Evolutionary conservation across 2,797 vertebrate genomes (phyloP), one percentile per base, ranked within the genome.

Genomic region (Iguana delicatissima): DNA sequence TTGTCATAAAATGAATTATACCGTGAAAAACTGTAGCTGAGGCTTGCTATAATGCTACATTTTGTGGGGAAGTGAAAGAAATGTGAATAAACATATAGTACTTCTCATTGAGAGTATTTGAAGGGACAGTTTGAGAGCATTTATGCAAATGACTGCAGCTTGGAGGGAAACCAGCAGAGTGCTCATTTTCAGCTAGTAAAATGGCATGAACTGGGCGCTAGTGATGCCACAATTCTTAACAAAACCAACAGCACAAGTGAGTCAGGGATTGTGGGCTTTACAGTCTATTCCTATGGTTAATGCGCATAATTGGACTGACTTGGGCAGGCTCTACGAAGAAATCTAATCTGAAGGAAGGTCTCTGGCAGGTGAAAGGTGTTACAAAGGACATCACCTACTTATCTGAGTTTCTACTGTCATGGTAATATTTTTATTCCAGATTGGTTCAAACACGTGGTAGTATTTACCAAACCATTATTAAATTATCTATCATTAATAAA

Each of bases 281-380:
- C 42, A 46, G 42, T 46, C 42, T 84, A 69, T 79, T 57, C 67
- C 26, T 73, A 24, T 62, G 59, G 67, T 74, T 81, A 55, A 81
- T 62, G 24, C 50, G 22, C 13, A 50, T 86, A 91, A 91, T 91
- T 86, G 50, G 72, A 87, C 82, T 87, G 76, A 85, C 35, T n/a
- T 80, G 38, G n/a, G 50, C 69, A 35, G 38, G 14, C 74, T 85
- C 69, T 57, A n/a, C n/a, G 52, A 67, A 2, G 29, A 69, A 91
- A 91, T 84, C 72, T 79, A 87, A 83, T 91, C 87, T 91, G 80
- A 77, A 77, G 50, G 52, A 69, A 91, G 80, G 85, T 91, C 85
- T 87, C 57, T 24, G 42, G 29, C 38, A 18, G 85, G 80, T 26
- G 80, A 84, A 55, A 79, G 85, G 80, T 79, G 59, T 57, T 35